A percentile compares a stretch with the other conserved stretches of the same genome.
These are phyloP conservation scores for Rhodeus uyekii DNA, from an alignment of 2,797 vertebrate species.

Conservation along the genomic window DNA sequence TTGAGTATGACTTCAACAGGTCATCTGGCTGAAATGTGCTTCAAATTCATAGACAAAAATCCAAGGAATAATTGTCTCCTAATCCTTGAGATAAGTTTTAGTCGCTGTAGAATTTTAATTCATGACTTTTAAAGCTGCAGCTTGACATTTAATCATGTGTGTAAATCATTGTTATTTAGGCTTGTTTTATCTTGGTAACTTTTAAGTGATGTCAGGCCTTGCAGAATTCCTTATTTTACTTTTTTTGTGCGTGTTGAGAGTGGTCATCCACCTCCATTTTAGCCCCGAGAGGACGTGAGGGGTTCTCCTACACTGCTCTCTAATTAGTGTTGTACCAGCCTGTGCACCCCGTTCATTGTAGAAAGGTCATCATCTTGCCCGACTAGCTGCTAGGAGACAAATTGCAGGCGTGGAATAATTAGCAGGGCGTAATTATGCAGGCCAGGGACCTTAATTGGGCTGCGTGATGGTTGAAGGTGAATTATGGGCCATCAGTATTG, in stretches of 20 bases:
- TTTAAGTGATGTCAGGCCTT: constrained; percentile 11
- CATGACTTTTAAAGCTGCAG: constrained; percentile 18
- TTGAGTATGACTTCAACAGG: constrained; percentile 54
- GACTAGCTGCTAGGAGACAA: constrained; percentile 46
- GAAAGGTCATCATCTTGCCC: constrained; percentile 42
- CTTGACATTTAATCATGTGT: constrained; percentile 14
- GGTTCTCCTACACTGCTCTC: constrained; percentile 23
- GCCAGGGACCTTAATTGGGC: constrained; percentile 56
- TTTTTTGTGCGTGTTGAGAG: not conserved
- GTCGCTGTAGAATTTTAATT: constrained; percentile 35
- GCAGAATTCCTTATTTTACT: not conserved
- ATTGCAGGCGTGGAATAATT: constrained; percentile 57
- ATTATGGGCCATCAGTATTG: constrained; percentile 40
- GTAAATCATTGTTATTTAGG: constrained; percentile 37
- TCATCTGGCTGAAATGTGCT: constrained; percentile 44
- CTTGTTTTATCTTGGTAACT: constrained; percentile 1
- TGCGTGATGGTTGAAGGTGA: constrained; percentile 57
- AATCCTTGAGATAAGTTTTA: constrained; percentile 35
- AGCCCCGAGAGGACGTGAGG: not conserved
- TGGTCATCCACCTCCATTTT: constrained; percentile 23
- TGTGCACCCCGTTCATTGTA: constrained; percentile 15
- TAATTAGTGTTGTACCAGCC: constrained; percentile 38
- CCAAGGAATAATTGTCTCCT: not conserved
- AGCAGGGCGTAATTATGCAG: constrained; percentile 56
- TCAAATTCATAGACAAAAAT: not conserved